A percentile compares a stretch with the other conserved stretches of the same genome.
Conservation (phyloP, 2,888 invertebrate species). For the Coenonympha arcania region DNA sequence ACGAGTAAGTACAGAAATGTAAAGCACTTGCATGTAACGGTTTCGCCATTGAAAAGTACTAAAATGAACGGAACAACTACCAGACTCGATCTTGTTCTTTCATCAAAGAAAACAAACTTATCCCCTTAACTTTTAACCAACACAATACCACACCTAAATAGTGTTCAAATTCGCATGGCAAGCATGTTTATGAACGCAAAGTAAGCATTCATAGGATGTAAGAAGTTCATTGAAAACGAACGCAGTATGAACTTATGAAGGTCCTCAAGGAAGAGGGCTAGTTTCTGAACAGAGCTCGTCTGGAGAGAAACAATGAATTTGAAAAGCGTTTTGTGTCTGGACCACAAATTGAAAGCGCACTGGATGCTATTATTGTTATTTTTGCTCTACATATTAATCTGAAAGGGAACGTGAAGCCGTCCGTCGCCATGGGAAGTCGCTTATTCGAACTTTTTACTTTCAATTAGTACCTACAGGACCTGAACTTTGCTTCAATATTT, state of each 20-base stretch:
- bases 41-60: conserved; percentile 46
- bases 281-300: conserved; percentile 44
- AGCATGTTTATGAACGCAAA: background rate
- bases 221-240: conserved; percentile 66
- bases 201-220: conserved; percentile 41
- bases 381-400: conserved; percentile 34
- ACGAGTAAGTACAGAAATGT: conserved; percentile 16
- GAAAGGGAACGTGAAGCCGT: conserved; percentile 28
- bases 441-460: conserved; percentile 8
- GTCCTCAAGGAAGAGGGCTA: conserved; percentile 55
- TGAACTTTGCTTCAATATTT: background rate
- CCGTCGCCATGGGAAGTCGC: conserved; percentile 21
- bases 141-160: conserved; percentile 1
- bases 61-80: conserved; percentile 35
- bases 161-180: conserved; percentile 8
- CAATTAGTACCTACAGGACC: background rate
- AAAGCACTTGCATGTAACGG: conserved; percentile 50
- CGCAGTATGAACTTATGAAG: conserved; percentile 50
- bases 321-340: conserved; percentile 60
- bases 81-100: conserved; percentile 44
- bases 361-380: conserved; percentile 37
- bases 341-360: conserved; percentile 36
- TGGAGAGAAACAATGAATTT: conserved; percentile 58
- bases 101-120: conserved; percentile 13
- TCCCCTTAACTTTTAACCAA: background rate